These are phyloP conservation scores for Leptinotarsa undecemlineata DNA, from an alignment of 1,140 invertebrate genomes.

Conservation along the genomic window DNA sequence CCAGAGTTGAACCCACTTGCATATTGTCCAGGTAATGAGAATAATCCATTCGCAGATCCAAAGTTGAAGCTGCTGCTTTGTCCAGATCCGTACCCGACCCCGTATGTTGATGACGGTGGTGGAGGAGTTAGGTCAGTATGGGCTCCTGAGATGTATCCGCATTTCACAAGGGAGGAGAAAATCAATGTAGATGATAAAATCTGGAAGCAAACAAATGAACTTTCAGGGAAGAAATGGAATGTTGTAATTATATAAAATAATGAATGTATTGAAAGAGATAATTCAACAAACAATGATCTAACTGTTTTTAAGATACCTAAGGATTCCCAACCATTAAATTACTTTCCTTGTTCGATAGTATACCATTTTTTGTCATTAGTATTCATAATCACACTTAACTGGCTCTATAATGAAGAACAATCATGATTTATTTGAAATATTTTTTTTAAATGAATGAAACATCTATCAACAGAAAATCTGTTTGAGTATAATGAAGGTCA, in stretches of 20 bases:
- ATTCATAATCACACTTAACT: background rate
- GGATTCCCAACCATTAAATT: background rate
- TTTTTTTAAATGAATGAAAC: too few relatives aligned
- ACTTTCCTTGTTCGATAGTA: background rate
- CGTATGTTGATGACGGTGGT: constrained; percentile 25
- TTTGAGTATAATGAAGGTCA: too few relatives aligned
- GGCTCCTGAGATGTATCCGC: constrained; percentile 39
- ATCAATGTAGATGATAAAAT: constrained; percentile 38
- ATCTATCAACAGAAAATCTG: too few relatives aligned
- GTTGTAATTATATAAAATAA: background rate
- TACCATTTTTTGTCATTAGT: background rate
- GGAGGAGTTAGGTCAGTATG: constrained; percentile 40
- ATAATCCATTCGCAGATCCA: constrained; percentile 10
- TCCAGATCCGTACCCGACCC: constrained; percentile 36
- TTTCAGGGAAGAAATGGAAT: background rate
- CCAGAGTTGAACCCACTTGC: constrained; percentile 1
- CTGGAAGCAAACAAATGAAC: constrained; percentile 33
- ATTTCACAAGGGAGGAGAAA: constrained; percentile 35
- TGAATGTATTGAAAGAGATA: background rate
- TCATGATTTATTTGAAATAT: too few relatives aligned
- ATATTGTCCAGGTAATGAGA: background rate
- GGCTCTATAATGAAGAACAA: too few relatives aligned
- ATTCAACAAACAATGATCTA: background rate
- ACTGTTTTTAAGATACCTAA: background rate
- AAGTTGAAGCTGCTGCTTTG: background rate